Evolutionary conservation across 2,797 vertebrate species (phyloP).

Genomic region (Periparus ater): DNA sequence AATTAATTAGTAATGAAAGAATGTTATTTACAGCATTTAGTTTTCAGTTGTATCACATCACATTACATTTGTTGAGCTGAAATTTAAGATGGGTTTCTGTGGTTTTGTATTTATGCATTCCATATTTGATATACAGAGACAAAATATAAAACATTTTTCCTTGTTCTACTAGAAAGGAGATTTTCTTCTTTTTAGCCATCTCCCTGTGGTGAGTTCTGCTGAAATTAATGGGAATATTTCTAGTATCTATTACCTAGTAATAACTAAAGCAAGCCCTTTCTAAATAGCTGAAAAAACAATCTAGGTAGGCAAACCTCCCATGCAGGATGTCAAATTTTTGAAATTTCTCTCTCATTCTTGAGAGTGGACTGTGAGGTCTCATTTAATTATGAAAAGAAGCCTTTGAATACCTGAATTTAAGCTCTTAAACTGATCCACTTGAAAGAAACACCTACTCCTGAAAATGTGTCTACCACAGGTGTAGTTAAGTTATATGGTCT

Average conservation of each 20-base stretch:
- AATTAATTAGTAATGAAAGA: neutral
- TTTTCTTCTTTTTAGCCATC: slow-evolving; percentile 38
- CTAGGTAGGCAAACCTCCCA: neutral
- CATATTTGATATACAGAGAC: neutral
- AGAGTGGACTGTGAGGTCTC: neutral
- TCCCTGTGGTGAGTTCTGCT: neutral
- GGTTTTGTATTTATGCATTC: neutral
- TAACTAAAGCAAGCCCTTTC: neutral
- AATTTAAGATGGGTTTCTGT: neutral
- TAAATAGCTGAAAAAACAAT: slow-evolving; percentile 47
- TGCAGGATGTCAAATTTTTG: neutral
- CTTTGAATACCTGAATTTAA: neutral
- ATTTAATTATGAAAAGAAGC: neutral
- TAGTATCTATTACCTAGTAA: neutral
- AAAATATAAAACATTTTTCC: neutral
- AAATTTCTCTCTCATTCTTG: neutral
- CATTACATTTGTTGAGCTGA: neutral
- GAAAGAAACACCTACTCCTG: neutral
- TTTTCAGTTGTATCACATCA: neutral
- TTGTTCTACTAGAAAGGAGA: neutral
- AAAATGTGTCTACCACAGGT: neutral
- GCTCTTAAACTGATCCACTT: neutral
- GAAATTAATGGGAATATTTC: neutral
- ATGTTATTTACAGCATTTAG: neutral
- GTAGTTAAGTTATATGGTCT: neutral